Base-by-base conservation (phyloP, 2,113 vertebrate species). In the Sylvietta virens region DNA sequence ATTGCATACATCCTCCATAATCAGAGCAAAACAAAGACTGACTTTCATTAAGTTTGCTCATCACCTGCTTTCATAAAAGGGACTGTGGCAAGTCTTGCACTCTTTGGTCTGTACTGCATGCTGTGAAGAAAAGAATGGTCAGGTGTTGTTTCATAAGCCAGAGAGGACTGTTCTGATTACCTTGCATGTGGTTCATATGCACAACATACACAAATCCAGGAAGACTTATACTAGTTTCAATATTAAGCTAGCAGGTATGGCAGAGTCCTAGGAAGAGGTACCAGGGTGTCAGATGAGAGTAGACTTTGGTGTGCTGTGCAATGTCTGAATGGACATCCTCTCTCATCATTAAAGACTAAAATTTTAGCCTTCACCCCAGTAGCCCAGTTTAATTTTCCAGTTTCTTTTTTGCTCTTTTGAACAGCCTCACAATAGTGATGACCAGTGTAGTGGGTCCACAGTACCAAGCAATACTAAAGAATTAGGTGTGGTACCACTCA, bases 351-450 rank as follows among this genome's bases (percentile, higher is more conserved):
- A 50, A 85, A 37, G 15, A 69, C 22, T 19, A 61, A 19, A 53
- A 73, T 82, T 44, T 73, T 83, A 79, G 37, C 37, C 19, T 61
- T 95, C 19, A 53, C 14, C 60, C 58, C 44, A 66, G 23, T 3
- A 77, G 45, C 13, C 37, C 40, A 27, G 13, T 69, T 83, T 81
- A 35, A 48, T 47, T 65, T 90, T 77, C 56, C 35, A 33, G 0
- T 70, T 92, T 88, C 9, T 76, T 81, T 83, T 86, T 42, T 54
- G 20, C 33, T 64, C 28, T 83, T 80, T 53, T 10, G 3, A 83
- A 37, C 45, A 77, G 28, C 40, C 17, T 71, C 0, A 0, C 45
- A 64, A 21, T 11, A 44, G 27, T 10, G 24, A 47, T 78, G 48
- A 74, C 7, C 27, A 42, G 10, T 16, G 21, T 8, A 40, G 40